Evolutionary conservation across 2,888 invertebrate genomes (phyloP).

Genomic region (Eupithecia tripunctaria): DNA sequence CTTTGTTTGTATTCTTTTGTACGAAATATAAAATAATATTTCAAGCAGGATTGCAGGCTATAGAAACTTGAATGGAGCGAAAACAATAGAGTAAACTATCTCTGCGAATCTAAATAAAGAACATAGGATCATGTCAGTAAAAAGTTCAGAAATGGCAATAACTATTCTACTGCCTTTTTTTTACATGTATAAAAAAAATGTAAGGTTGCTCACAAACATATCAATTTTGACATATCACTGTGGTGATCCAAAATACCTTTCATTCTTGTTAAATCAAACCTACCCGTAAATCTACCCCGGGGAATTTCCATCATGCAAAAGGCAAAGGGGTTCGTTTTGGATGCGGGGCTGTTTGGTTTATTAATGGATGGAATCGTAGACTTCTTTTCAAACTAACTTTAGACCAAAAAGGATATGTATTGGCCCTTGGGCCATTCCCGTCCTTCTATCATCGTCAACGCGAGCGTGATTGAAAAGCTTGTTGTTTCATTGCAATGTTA

Average conservation of each 20-base stretch:
- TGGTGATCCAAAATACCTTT: not conserved
- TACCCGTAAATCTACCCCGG: slow-evolving; percentile 21
- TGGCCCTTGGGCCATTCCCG: too few species aligned
- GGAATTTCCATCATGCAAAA: slow-evolving; percentile 34
- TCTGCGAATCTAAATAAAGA: slow-evolving; percentile 4
- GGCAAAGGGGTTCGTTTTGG: not conserved
- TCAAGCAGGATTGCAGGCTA: not conserved
- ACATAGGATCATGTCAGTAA: not conserved
- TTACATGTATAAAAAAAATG: not conserved
- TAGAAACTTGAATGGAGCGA: slow-evolving; percentile 1
- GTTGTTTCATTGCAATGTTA: too few species aligned
- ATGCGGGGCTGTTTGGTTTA: too few species aligned
- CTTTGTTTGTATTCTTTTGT: slow-evolving; percentile 4
- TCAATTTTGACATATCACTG: not conserved
- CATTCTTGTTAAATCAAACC: not conserved
- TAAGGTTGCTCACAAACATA: not conserved
- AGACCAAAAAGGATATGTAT: too few species aligned
- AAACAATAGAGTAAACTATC: not conserved
- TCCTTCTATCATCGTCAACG: too few species aligned
- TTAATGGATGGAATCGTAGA: slow-evolving; percentile 7
- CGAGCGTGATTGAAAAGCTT: too few species aligned
- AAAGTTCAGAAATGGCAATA: not conserved
- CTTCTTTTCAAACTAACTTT: not conserved
- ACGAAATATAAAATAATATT: not conserved
- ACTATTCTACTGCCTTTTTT: not conserved